Base-by-base conservation (phyloP, 2,888 invertebrate species). In the Bugulina stolonifera region DNA sequence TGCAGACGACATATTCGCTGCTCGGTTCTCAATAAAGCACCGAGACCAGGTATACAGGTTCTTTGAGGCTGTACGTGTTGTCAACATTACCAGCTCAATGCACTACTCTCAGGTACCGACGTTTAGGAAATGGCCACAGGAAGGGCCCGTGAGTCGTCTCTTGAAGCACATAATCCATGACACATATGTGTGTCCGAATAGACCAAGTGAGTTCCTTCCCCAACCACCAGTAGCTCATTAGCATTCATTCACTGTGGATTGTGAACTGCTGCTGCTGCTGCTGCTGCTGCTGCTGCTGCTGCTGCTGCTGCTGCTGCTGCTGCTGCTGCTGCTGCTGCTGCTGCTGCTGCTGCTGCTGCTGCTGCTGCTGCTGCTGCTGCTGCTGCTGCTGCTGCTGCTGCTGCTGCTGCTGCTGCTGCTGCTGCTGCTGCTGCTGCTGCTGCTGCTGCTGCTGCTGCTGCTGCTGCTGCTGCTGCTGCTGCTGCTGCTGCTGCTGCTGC, bases 261-360 rank as follows among this genome's bases (percentile, higher is more conserved):
- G 54, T 54, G 18, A n/a, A 23, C 64, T 64, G 64, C 64, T 64
- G 64, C 64, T 64, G 64, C 64, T 64, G 64, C n/a, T 64, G 64
- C 64, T 64, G 64, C 64, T 64, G 64, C 64, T 64, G 64, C 64
- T 64, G 64, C 64, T 64, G 64, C n/a, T 64, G 64, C 64, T 64
- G 64, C 64, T 64, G 64, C 64, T 64, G 64, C 64, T 64, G 64
- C 64, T 64, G 64, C n/a, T 64, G 64, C 64, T 64, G 64, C 64
- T 64, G 64, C 64, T 64, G 64, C 64, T 64, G 64, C 64, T 64
- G 64, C n/a, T 64, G 64, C 64, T 64, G 64, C 64, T 64, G 64
- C 64, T 64, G 64, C 64, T 64, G 64, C n/a, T 64, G 64, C 64
- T 64, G 64, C 64, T 64, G 64, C 64, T 64, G 64, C 64, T 64